A percentile compares a stretch with the other conserved stretches of the same genome.
These are phyloP conservation scores for Clamator glandarius DNA, from an alignment of 2,797 vertebrate genomes.

Conservation along the genomic window DNA sequence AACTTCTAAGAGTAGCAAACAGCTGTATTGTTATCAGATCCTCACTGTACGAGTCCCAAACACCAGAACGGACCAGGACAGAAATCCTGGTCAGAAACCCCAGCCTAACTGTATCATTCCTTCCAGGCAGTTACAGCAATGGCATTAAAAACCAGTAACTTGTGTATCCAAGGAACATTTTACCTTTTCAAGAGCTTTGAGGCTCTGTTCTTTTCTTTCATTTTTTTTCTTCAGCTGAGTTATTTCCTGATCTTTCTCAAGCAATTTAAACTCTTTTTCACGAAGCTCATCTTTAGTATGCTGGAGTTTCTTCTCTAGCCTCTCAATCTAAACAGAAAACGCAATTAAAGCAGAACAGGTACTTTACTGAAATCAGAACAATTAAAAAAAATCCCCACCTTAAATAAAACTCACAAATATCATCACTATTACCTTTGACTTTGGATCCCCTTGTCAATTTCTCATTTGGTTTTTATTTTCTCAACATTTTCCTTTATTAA, in stretches of 20 bases:
- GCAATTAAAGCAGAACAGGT: neutral
- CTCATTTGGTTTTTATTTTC: neutral
- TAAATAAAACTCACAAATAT: neutral
- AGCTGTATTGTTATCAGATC: neutral
- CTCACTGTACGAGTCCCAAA: neutral
- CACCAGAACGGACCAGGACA: neutral
- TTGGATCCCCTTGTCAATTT: neutral
- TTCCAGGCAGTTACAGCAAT: neutral
- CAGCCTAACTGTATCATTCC: neutral
- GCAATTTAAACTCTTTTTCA: conserved; percentile 77
- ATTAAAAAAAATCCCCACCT: neutral
- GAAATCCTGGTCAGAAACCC: neutral
- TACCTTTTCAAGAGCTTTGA: conserved; percentile 74
- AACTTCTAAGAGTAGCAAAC: neutral
- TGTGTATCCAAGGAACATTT: conserved; percentile 1
- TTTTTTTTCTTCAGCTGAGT: conserved; percentile 77
- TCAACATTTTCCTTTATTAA: neutral
- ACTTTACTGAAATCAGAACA: neutral
- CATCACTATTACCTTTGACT: neutral
- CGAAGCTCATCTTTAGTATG: conserved; percentile 73
- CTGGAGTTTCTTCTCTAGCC: conserved; percentile 76
- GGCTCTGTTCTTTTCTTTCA: conserved; percentile 61
- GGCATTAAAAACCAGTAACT: neutral
- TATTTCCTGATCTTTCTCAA: conserved; percentile 81
- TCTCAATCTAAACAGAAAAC: conserved; percentile 73